Evolutionary conservation across 2,888 invertebrate species (phyloP), one percentile per base, ranked within the genome.

Genomic region (Eudasyphora cyanicolor): DNA sequence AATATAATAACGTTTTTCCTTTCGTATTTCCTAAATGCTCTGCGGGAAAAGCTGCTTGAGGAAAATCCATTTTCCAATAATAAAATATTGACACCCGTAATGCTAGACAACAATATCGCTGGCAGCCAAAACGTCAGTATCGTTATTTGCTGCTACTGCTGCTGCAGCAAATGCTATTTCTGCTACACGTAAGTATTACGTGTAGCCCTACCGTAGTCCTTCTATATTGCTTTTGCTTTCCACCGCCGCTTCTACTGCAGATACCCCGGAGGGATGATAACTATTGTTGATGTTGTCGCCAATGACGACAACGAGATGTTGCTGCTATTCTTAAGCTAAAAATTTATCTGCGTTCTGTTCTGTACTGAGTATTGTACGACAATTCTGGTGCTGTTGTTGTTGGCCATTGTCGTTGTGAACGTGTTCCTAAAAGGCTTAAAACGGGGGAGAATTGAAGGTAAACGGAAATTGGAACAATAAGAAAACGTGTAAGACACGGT

Each of bases 71-170:
- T 74, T 60, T 60, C 60, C 60, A 60, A 74, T 74, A 74, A 74
- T 74, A 74, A 74, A 74, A 74, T 74, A 74, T 74, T 74, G 74
- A 74, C 60, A 74, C 42, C 38, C 64, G 19, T 64, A 38, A 32
- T 60, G 60, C 60, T 12, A 19, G 38, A 38, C 38, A 64, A 38
- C 64, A 64, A 35, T 38, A 64, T 64, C 64, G 64, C 64, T 64
- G n/a, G 64, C 21, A 64, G 64, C 35, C 19, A 38, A 38, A 35
- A 64, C 19, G 64, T 64, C 64, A 64, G 35, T 64, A 38, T 64
- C 38, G 24, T 57, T 24, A 19, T 51, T 51, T 76, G 81, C 70
- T 42, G 57, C 49, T 60, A 49, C 60, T 21, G 12, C 45, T 51
- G 32, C 19, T 24, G 54, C n/a, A 45, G 12, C 19, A 19, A 10